These are phyloP conservation scores for Stigmatopora nigra DNA, from an alignment of 2,113 vertebrate species.

Conservation along the genomic window DNA sequence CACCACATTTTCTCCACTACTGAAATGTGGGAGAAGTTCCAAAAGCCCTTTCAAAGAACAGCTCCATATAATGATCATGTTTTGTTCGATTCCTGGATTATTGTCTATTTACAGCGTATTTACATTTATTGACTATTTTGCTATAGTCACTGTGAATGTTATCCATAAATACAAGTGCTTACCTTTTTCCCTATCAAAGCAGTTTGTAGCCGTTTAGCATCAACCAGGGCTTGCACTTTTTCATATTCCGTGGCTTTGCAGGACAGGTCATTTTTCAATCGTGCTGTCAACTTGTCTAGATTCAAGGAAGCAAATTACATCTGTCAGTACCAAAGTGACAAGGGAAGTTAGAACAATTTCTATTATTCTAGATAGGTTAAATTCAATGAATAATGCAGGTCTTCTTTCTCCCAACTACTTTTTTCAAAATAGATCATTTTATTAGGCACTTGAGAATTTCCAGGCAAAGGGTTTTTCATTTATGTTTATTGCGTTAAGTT, in stretches of 20 bases:
- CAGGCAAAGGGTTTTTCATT: too few relatives aligned
- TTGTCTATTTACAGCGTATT: too few relatives aligned
- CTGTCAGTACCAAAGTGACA: not conserved
- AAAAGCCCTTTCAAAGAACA: too few relatives aligned
- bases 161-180: constrained; percentile 14
- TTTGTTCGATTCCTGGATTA: too few relatives aligned
- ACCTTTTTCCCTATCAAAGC: constrained; percentile 79
- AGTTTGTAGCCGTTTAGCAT: constrained; percentile 71
- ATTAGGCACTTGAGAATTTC: not conserved
- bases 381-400: too few relatives aligned
- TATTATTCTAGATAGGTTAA: too few relatives aligned
- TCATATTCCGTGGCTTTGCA: constrained; percentile 79
- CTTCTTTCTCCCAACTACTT: too few relatives aligned
- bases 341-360: not conserved
- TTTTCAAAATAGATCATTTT: not conserved
- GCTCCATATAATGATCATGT: too few relatives aligned
- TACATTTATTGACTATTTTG: not conserved
- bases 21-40: too few relatives aligned
- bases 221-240: constrained; percentile 70
- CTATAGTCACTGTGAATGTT: not conserved
- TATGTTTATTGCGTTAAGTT: too few relatives aligned
- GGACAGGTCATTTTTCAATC: constrained; percentile 67
- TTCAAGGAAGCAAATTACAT: constrained; percentile 46
- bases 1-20: too few relatives aligned
- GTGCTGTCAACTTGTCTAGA: constrained; percentile 68